Conservation (phyloP, 2,113 vertebrate species). For the Orthonyx spaldingii region DNA sequence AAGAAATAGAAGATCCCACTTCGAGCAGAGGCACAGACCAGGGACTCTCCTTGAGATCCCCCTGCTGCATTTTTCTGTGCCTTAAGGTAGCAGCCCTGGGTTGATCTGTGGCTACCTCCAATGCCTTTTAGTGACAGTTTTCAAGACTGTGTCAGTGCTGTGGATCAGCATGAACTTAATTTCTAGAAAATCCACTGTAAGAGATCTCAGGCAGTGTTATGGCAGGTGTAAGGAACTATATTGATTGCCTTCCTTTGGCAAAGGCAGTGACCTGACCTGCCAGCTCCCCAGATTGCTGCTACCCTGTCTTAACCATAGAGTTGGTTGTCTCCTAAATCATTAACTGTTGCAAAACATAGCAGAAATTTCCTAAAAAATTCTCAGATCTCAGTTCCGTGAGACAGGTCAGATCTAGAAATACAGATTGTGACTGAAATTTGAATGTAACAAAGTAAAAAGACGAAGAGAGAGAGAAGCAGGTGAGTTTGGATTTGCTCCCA, state of each 20-base stretch:
- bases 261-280: not conserved
- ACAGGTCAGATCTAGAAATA: not conserved
- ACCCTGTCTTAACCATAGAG: not conserved
- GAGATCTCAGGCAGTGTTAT: not conserved
- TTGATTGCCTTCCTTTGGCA: not conserved
- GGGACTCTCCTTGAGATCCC: not conserved
- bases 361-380: not conserved
- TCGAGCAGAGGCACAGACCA: not conserved
- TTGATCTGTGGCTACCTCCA: not conserved
- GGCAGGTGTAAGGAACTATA: not conserved
- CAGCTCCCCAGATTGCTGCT: not conserved
- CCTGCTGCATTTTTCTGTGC: not conserved
- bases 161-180: not conserved
- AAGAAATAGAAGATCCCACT: not conserved
- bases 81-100: not conserved
- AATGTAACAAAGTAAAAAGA: not conserved
- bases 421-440: not conserved
- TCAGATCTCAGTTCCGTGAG: not conserved
- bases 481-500: rapidly evolving
- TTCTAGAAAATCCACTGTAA: not conserved
- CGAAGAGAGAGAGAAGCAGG: not conserved
- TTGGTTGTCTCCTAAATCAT: not conserved
- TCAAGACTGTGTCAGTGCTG: not conserved
- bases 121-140: not conserved
- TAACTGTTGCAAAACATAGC: not conserved